Conservation (phyloP, 2,113 vertebrate species). For the Ameiurus melas region DNA sequence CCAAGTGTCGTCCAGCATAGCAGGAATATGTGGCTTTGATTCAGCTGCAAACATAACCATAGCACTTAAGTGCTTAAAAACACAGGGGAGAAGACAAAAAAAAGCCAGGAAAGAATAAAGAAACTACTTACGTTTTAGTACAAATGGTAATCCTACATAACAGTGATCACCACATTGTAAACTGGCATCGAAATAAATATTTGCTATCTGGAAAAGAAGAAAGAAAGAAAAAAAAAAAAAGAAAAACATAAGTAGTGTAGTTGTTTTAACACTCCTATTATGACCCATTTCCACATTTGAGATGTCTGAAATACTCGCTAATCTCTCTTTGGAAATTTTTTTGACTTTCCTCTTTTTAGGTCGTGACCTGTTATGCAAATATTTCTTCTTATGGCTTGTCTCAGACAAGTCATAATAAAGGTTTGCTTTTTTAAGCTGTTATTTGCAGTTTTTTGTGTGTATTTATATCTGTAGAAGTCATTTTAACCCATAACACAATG, state of each 20-base stretch:
- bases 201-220: conserved; percentile 84
- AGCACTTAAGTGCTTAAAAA: not conserved
- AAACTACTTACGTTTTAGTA: conserved; percentile 89
- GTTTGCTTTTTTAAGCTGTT: too few relatives aligned
- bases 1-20: conserved; percentile 90
- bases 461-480: too few relatives aligned
- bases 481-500: too few relatives aligned
- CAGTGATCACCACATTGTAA: conserved; percentile 92
- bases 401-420: too few relatives aligned
- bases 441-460: too few relatives aligned
- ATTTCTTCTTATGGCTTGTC: too few relatives aligned
- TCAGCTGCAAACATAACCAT: conserved; percentile 72
- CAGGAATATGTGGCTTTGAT: conserved; percentile 79
- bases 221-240: not conserved
- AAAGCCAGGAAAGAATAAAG: not conserved
- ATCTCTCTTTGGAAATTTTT: too few relatives aligned
- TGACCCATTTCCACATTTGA: too few relatives aligned
- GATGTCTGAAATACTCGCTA: too few relatives aligned
- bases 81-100: not conserved
- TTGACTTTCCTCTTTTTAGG: too few relatives aligned
- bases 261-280: too few relatives aligned
- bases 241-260: not conserved
- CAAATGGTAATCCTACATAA: conserved; percentile 93
- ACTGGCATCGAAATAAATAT: conserved; percentile 96
- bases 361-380: too few relatives aligned